Base-by-base conservation (phyloP, 2,113 vertebrate species). In the Nipponia nippon region DNA sequence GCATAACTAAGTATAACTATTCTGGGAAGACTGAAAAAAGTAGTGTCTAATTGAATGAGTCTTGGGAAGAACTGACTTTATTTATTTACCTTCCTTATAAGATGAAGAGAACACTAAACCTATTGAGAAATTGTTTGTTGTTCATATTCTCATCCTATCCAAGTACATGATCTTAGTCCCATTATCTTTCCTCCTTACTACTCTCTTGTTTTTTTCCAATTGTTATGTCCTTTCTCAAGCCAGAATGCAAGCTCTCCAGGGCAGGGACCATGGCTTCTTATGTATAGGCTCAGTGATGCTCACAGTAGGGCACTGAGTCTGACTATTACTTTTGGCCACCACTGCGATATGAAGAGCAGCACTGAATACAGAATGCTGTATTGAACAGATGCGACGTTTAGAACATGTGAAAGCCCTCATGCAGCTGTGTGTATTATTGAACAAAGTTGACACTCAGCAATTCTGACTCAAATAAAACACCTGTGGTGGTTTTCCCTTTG, bases 391-490 rank as follows among this genome's bases (percentile, higher is more conserved):
- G 78, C 1, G 0, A 82, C 65, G 56, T 93, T 91, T 76, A 95
- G 77, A 93, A 61, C 69, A 79, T 49, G 52, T 72, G 87, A 93
- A 91, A 96, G 53, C 56, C 61, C 27, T 94, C 78, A 49, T 61
- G 81, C 87, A 96, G 91, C 87, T 94, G 89, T 89, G 61, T 82
- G 63, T 91, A 49, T 91, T 93, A 65, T 26, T 93, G 81, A 91
- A 67, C 65, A 94, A 80, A 82, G 65, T 0, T 76, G 73, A 89
- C 77, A 69, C 90, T 76, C 75, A 65, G 87, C 70, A 93, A 69
- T 90, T 65, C 78, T 91, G 75, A 89, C 56, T 96, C 70, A 96
- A 94, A 87, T 92, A 87, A 93, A 96, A 96, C 84, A 93, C 21
- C 65, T 65, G 14, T 82, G 52, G 91, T 89, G 73, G 84, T 93